Base-by-base conservation (phyloP, 2,888 invertebrate genomes). In the Drosophila bunnanda region DNA sequence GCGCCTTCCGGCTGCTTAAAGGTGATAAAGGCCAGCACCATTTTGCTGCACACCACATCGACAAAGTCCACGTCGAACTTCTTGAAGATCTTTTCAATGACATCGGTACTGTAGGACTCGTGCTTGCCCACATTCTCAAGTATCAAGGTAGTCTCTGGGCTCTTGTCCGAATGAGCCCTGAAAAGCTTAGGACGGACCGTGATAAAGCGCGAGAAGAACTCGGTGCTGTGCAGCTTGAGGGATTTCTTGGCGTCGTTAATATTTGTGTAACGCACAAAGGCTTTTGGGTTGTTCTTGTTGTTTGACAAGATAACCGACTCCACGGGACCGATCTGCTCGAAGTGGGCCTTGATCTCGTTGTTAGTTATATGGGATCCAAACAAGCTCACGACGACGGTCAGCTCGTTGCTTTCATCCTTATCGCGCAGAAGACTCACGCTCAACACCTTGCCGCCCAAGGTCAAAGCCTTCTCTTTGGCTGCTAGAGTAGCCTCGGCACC, bases 11-110 rank as follows among this genome's bases (percentile, higher is more conserved):
- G 34, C 0, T 71, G 55, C 57, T 84, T 80, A 36, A 78, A 91
- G 2, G 80, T 84, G 25, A 84, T 58, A 66, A 91, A 90, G 10
- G 76, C 89, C 10, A 91, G 56, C 13, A 83, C 58, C 5, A 25
- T 4, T 6, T 67, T 78, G 5, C 56, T 79, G 71, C 90, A 91
- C 9, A 89, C 54, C 3, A 85, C 22, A 28, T 90, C 86, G 1
- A 85, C 2, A 5, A 58, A 52, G 2, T 43, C 58, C n/a, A 91
- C 55, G 7, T 90, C 90, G 46, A 73, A 73, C 30, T 90, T 86
- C 13, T 80, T 77, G 17, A 91, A 90, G 2, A 88, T 80, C 17
- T 75, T 66, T 28, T 82, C 77, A 13, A 91, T 5, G 20, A 46
- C 48, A 0, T 76, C 60, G 0, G 46, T 0, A 9, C 53, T 77